These are phyloP conservation scores for Dissostichus mawsoni DNA, from an alignment of 2,113 vertebrate genomes.

Conservation along the genomic window DNA sequence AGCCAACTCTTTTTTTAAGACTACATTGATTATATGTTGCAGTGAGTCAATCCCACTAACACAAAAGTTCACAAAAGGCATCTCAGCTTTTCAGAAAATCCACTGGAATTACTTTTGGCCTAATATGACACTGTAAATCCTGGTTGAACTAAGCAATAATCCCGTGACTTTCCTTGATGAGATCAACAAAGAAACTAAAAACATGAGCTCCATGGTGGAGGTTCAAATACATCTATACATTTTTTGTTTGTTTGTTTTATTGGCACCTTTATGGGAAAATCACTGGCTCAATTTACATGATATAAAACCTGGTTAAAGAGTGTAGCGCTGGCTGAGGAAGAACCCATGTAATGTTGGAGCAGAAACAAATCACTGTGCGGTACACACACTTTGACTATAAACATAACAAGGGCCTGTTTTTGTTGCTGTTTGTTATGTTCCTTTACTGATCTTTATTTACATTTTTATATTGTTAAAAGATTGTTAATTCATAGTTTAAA, in stretches of 20 bases:
- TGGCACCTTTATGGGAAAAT: too few species aligned
- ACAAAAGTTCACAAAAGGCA: not conserved
- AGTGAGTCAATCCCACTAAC: not conserved
- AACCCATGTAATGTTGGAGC: too few species aligned
- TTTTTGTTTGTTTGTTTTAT: too few species aligned
- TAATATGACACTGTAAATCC: not conserved
- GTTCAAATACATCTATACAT: too few species aligned
- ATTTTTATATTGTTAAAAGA: not conserved
- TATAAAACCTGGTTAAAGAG: too few species aligned
- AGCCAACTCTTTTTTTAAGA: constrained; percentile 1
- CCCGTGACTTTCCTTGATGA: not conserved
- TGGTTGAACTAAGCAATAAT: not conserved
- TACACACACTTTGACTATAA: too few species aligned
- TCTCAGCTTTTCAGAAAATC: not conserved
- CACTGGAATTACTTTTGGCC: not conserved
- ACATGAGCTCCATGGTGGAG: too few species aligned
- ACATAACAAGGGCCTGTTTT: not conserved
- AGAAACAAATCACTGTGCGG: too few species aligned
- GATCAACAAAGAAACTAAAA: too few species aligned
- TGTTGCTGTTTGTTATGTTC: not conserved
- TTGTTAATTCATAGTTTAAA: not conserved
- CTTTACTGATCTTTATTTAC: not conserved
- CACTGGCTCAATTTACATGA: too few species aligned
- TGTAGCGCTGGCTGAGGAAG: too few species aligned
- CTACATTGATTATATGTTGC: not conserved